Evolutionary conservation across 2,113 vertebrate genomes (phyloP), one percentile per base, ranked within the genome.

Genomic region (Channa maculata): DNA sequence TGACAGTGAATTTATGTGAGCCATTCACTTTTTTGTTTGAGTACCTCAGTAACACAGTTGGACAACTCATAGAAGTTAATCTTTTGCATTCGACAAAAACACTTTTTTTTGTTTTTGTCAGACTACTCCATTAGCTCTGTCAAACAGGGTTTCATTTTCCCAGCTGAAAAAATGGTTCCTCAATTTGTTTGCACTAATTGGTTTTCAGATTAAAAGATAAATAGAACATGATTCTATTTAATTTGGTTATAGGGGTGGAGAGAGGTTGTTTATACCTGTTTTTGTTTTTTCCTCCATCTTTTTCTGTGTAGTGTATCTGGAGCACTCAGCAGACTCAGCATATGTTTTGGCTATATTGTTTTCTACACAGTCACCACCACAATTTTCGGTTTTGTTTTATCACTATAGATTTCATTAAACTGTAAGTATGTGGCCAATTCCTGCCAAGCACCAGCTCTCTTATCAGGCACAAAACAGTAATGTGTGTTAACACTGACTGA

Each of bases 181-280:
- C 37, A 67, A 53, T 80, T 24, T 88, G 66, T 83, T 80, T 68
- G 24, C 0, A 8, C 70, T 77, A 77, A 86, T 87, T 81, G 61
- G 61, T 75, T 86, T 83, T 75, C 60, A 57, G 73, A 82, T 86
- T 41, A 58, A 65, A 79, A 71, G 75, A 89, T 79, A 67, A 41
- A 65, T 71, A 36, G 3, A 43, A 58, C 61, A 65, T 44, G 66
- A 57, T 71, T n/a, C 67, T 11, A 33, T 45, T 71, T 55, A 46
- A 64, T 66, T 79, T 49, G 59, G 24, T 74, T 52, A 53, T 36
- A 43, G 62, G 58, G 70, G 39, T 70, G 44, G 8, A 49, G 49
- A 12, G 24, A 24, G 24, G 24, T 24, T 24, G 24, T 24, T 24
- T 24, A 24, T 24, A 24, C 24, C 1, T 24, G 24, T 24, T 24